Evolutionary conservation across 2,888 invertebrate genomes (phyloP), one percentile per base, ranked within the genome.

Genomic region (Acanthoscelides obtectus): DNA sequence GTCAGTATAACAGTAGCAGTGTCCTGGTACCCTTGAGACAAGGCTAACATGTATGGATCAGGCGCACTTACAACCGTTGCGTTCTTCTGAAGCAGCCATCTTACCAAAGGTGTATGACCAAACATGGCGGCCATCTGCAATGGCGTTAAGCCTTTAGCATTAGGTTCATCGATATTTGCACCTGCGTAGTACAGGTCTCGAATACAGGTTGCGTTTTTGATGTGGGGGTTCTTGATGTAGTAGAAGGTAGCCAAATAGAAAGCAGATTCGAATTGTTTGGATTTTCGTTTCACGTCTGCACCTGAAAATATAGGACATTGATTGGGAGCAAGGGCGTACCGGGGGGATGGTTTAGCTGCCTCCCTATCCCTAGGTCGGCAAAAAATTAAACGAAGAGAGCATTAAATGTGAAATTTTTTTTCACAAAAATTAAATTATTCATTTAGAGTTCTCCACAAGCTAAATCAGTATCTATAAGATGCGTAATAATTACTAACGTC

Each of bases 51-150:
- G 72, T 79, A 80, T 0, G 82, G 82, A 74, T 79, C 73, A 0
- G 82, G 81, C 19, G 21, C n/a, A 0, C 66, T 70, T 64, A 67
- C 72, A 8, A 25, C 70, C 0, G 75, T 73, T 70, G 81, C 82
- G 6, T 80, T 79, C 74, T 82, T 82, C n/a, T 71, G 64, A 20
- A 82, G 67, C 65, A 82, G 73, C 84, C 83, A 83, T 70, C 77
- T 79, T 1, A 80, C 79, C 12, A 84, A 75, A 0, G 78, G 67
- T 0, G 78, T 79, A 73, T 83, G 83, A 17, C 84, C 83, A 73
- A 82, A 83, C 72, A 77, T 77, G 20, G 82, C 81, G 12, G 84
- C 83, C 70, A 83, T 75, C 73, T 84, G 83, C n/a, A 84, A 66
- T 3, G 83, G 77, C 2, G 79, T 80, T 22, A 79, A 78, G 0